Base-by-base conservation (phyloP, 2,113 vertebrate species). In the Osmerus mordax region DNA sequence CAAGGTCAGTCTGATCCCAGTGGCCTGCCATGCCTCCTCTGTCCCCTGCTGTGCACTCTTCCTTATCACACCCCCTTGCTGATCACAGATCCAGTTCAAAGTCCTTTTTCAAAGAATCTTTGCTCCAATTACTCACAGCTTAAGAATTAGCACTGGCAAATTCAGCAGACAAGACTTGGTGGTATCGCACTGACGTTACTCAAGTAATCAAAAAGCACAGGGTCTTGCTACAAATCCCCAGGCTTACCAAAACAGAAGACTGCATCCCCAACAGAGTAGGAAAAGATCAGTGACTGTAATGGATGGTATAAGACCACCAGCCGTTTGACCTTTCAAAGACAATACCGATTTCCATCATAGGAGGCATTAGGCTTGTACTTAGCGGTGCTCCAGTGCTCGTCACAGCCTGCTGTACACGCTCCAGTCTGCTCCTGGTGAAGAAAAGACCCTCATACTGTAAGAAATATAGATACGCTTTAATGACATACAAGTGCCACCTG, bases 161-260 rank as follows among this genome's bases (percentile, higher is more conserved):
- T 29, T 76, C 69, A 68, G 23, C 1, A 14, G 59, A 75, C 53
- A 56, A 74, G 70, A 59, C 67, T 32, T 70, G 54, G 52, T 25
- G 60, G 29, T 70, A 76, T 36, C 79, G 75, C 72, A 83, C 83
- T 70, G 71, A 61, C 72, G 75, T 77, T 75, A 86, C 80, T 87
- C 75, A 74, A 73, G 78, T 69, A 71, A 70, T 55, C 83, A 67
- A 76, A 79, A 83, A 83, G 82, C 79, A 71, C 23, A 0, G 51
- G 71, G 64, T 64, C 83, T 85, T 85, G 71, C 67, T 3, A 19
- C 66, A 85, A 87, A 84, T 84, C 83, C 80, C 58, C 66, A 67
- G 66, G 78, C 67, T 59, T 83, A 76, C 74, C 76, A 71, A 29
- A 19, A 75, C 70, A 82, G 75, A 32, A 78, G 63, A 54, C 73